A percentile compares a stretch with the other conserved stretches of the same genome.
Evolutionary conservation across 2,888 invertebrate species (phyloP).

Genomic region (Cheilosia vulpina): DNA sequence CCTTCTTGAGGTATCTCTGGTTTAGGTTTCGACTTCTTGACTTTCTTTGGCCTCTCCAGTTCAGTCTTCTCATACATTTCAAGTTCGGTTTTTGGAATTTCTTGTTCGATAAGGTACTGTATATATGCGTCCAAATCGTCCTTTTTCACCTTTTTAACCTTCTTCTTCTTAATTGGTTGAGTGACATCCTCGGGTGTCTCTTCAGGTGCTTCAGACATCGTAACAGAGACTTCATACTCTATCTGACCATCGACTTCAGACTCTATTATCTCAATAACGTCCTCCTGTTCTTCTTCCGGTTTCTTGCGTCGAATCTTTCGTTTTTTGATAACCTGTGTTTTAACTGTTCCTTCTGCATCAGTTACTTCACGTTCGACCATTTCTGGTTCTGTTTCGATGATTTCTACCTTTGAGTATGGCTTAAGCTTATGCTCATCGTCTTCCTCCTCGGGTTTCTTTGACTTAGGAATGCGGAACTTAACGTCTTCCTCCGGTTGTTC

Average conservation of each 20-base stretch:
- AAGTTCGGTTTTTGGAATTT: slow-evolving; percentile 82
- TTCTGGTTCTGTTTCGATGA: slow-evolving; percentile 79
- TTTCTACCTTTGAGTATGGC: slow-evolving; percentile 78
- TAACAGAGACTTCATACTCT: slow-evolving; percentile 83
- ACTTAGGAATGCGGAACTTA: slow-evolving; percentile 79
- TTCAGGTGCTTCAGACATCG: slow-evolving; percentile 80
- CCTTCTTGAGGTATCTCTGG: slow-evolving; percentile 68
- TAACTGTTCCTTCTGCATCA: slow-evolving; percentile 77
- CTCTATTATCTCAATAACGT: slow-evolving; percentile 83
- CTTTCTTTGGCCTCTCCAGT: slow-evolving; percentile 80
- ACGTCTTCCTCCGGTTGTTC: slow-evolving; percentile 77
- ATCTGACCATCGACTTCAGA: slow-evolving; percentile 82
- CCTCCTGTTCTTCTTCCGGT: slow-evolving; percentile 82
- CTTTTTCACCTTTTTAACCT: slow-evolving; percentile 80
- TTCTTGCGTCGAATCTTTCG: slow-evolving; percentile 81
- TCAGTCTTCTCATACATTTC: slow-evolving; percentile 83
- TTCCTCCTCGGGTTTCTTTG: slow-evolving; percentile 75
- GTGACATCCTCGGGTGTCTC: slow-evolving; percentile 49
- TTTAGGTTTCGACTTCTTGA: slow-evolving; percentile 78
- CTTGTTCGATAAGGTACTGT: slow-evolving; percentile 81
- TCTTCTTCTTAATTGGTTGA: slow-evolving; percentile 78
- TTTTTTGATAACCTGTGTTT: slow-evolving; percentile 80
- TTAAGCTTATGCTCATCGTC: slow-evolving; percentile 76
- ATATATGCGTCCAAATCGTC: slow-evolving; percentile 82
- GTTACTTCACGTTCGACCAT: slow-evolving; percentile 76